These are phyloP conservation scores for Coracias cyanogaster DNA, from an alignment of 2,797 vertebrate species.

Conservation along the genomic window DNA sequence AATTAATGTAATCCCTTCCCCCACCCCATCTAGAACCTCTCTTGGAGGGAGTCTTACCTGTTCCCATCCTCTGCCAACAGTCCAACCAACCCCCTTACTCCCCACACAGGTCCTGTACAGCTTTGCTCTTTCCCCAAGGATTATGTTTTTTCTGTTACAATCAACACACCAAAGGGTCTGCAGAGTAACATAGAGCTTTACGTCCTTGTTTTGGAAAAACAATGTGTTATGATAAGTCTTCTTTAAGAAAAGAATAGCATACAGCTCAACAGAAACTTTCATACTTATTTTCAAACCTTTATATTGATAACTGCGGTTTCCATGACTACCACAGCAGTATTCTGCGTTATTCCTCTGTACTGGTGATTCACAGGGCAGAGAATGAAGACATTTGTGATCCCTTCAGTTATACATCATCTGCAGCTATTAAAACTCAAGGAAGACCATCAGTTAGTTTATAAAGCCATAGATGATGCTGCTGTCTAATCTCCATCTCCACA, in stretches of 20 bases:
- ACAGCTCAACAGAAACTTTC: conserved; percentile 47
- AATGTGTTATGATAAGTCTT: not conserved
- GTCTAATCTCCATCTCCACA: not conserved
- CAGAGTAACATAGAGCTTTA: not conserved
- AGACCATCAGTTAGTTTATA: not conserved
- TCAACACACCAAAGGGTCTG: not conserved
- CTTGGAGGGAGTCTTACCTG: conserved; percentile 63
- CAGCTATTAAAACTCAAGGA: conserved; percentile 23
- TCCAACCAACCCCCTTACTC: accelerated
- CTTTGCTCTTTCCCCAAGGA: not conserved
- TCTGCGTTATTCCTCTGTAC: not conserved
- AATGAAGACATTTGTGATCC: not conserved
- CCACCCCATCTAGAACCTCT: conserved; percentile 52
- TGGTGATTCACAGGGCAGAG: not conserved
- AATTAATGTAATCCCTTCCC: conserved; percentile 70
- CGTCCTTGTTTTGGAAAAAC: not conserved
- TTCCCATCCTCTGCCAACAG: not conserved
- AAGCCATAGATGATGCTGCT: not conserved
- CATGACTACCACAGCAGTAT: not conserved
- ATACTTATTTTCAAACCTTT: conserved; percentile 25
- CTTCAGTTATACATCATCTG: not conserved
- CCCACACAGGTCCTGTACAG: not conserved
- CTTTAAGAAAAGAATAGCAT: not conserved
- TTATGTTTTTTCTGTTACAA: not conserved
- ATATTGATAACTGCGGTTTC: conserved; percentile 26